Evolutionary conservation across 2,797 vertebrate species (phyloP).

Genomic region (Lithobates pipiens): DNA sequence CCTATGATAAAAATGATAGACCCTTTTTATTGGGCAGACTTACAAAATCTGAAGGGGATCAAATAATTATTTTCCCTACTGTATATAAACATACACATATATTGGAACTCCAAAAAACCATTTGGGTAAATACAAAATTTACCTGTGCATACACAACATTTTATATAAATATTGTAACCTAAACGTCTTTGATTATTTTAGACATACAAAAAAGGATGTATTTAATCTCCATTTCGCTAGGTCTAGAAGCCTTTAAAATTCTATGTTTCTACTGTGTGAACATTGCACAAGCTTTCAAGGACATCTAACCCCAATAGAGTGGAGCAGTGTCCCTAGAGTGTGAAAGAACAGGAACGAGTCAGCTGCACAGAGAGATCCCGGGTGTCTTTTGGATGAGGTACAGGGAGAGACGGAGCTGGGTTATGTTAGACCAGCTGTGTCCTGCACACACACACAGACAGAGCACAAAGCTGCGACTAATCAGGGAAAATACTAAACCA

Average conservation of each 20-base stretch:
- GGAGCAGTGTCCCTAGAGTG: slow-evolving; percentile 60
- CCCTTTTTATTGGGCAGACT: too few relatives aligned
- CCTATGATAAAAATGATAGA: too few relatives aligned
- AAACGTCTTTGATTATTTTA: not conserved
- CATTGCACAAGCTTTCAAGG: slow-evolving; percentile 35
- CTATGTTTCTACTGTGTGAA: slow-evolving; percentile 2
- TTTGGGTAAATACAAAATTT: too few relatives aligned
- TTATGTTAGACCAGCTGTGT: slow-evolving; percentile 74
- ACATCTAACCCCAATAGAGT: slow-evolving; percentile 59
- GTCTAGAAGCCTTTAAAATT: slow-evolving; percentile 9
- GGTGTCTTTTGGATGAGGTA: slow-evolving; percentile 70
- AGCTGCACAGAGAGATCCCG: slow-evolving; percentile 65
- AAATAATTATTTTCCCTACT: too few relatives aligned
- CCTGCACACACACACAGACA: slow-evolving; percentile 64
- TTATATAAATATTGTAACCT: not conserved
- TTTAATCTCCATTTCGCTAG: not conserved
- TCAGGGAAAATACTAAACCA: slow-evolving; percentile 59
- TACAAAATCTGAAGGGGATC: too few relatives aligned
- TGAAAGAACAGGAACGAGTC: slow-evolving; percentile 67
- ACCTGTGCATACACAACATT: not conserved
- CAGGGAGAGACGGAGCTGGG: slow-evolving; percentile 64
- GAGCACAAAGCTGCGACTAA: slow-evolving; percentile 65
- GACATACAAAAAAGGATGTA: not conserved
- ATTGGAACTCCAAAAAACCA: too few relatives aligned
- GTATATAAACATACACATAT: too few relatives aligned